Evolutionary conservation across 53 echinoderm and acorn worm species (phyloP).

Genomic region (Holothuria scabra): DNA sequence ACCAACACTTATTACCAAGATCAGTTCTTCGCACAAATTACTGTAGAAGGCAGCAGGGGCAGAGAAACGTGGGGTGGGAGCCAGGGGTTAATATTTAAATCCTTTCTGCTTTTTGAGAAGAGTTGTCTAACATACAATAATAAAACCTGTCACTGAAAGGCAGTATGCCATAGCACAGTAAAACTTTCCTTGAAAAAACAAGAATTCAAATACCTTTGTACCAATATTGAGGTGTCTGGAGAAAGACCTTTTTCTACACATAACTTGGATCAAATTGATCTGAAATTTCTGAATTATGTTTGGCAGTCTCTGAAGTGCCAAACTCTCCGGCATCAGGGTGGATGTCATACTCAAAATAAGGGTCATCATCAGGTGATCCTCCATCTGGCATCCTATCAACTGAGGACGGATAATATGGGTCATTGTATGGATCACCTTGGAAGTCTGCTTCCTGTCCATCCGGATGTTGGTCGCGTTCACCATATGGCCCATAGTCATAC

Average conservation of each 20-base stretch:
- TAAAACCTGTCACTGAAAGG: no score
- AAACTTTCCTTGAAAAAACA: no score
- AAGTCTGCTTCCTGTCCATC: slow-evolving; percentile 40
- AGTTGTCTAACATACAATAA: no score
- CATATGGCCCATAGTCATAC: slow-evolving; percentile 23
- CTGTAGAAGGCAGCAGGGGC: no score
- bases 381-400: slow-evolving; percentile 31
- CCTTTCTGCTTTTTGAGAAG: no score
- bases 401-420: slow-evolving; percentile 12
- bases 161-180: no score
- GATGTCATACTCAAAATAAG: slow-evolving; percentile 1
- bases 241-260: neutral
- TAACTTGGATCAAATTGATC: slow-evolving; percentile 43
- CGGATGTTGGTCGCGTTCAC: slow-evolving; percentile 23
- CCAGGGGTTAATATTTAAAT: no score
- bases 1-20: no score
- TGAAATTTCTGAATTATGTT: neutral
- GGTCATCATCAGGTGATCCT: neutral
- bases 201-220: no score
- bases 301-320: neutral
- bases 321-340: slow-evolving; percentile 15
- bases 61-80: no score
- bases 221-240: no score
- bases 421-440: slow-evolving; percentile 39
- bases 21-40: no score